Evolutionary conservation across 1,140 invertebrate genomes (phyloP), one percentile per base, ranked within the genome.

Genomic region (Monochamus saltuarius): DNA sequence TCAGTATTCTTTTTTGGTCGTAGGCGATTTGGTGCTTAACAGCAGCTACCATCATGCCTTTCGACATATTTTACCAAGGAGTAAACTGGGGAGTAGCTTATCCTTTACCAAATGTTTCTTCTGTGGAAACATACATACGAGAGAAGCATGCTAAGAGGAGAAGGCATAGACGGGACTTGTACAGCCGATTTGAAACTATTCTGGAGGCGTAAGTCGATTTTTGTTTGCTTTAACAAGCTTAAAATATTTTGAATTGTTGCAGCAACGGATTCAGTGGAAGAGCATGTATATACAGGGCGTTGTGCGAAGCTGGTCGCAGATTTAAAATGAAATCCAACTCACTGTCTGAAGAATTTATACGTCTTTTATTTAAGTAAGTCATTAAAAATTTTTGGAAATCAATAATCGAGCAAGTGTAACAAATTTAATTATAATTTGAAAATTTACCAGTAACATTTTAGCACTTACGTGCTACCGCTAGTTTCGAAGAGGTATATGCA

Each of bases 61-160:
- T 82, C 53, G 79, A 82, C 36, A 82, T 85, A 46, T 87, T 85
- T 67, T 85, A 84, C 0, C 84, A 86, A 65, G 86, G 84, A 1
- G 62, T 88, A 4, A 90, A 89, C 74, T 90, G 87, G 87, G 88
- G 87, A 47, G 84, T 89, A 37, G 85, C 87, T 1, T 90, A 89
- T 63, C 87, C 89, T 67, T 70, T 90, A 39, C 89, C 89, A 1
- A 83, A 89, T 66, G 82, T 83, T 47, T 85, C 85, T 0, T 84
- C 84, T 65, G 76, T 84, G 16, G 73, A 83, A 4, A 77, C 79
- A 46, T 76, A 67, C 50, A 62, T 40, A 46, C 39, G 67, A 46
- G 71, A 75, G 37, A 73, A 78, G 62, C 74, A 80, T 38, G 50
- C 76, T 50, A 68, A 81, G 16, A 74, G 85, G 63, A 77, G 81